Percentiles rank a stretch among this genome's conserved stretches.
Evolutionary conservation across 2,797 vertebrate genomes (phyloP).

Genomic region (Acanthopagrus latus): DNA sequence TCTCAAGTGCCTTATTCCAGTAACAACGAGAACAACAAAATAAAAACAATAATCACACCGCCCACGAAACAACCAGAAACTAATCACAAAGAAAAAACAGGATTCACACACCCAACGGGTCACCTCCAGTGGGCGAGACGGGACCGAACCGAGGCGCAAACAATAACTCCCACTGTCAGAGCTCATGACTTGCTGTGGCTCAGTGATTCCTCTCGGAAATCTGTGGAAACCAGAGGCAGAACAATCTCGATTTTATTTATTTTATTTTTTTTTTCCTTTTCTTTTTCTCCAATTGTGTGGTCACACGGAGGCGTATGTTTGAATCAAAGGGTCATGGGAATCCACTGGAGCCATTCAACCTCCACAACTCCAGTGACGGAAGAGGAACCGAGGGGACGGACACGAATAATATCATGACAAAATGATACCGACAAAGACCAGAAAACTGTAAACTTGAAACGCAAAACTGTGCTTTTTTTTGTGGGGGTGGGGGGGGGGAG

Average conservation of each 20-base stretch:
- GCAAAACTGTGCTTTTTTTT: slow-evolving; percentile 69
- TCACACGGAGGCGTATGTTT: slow-evolving; percentile 67
- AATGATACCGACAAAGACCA: slow-evolving; percentile 76
- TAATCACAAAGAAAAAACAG: slow-evolving; percentile 61
- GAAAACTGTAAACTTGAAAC: slow-evolving; percentile 83
- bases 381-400: neutral
- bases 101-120: slow-evolving; percentile 44
- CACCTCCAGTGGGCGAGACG: slow-evolving; percentile 38
- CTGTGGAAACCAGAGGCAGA: slow-evolving; percentile 56
- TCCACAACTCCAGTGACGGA: slow-evolving; percentile 73
- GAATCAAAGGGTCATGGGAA: slow-evolving; percentile 71
- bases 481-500: slow-evolving; percentile 27
- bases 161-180: slow-evolving; percentile 22
- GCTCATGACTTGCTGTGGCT: slow-evolving; percentile 12
- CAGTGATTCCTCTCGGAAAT: slow-evolving; percentile 26
- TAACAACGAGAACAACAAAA: slow-evolving; percentile 32
- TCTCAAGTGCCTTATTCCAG: slow-evolving; percentile 95
- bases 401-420: slow-evolving; percentile 70
- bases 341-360: slow-evolving; percentile 24
- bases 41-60: slow-evolving; percentile 36
- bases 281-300: slow-evolving; percentile 58
- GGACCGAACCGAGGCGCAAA: slow-evolving; percentile 15
- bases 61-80: slow-evolving; percentile 54
- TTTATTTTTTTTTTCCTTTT: neutral
- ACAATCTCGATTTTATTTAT: slow-evolving; percentile 70